A percentile compares a stretch with the other conserved stretches of the same genome.
Conservation (phyloP, 2,113 vertebrate genomes). For the Alethe diademata region DNA sequence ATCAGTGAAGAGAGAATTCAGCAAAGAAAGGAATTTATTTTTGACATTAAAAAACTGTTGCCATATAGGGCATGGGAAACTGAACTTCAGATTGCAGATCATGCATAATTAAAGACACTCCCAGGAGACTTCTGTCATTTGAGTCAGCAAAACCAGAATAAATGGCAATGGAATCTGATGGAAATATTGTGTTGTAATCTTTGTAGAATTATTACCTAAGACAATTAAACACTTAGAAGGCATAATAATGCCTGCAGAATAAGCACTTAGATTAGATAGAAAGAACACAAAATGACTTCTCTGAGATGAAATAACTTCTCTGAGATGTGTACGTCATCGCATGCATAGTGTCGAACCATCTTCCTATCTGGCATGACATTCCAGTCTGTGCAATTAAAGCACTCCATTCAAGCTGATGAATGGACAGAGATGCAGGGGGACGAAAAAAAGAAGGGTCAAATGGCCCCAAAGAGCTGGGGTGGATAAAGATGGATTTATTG, state of each 20-base stretch:
- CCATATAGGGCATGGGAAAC: background rate
- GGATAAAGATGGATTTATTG: background rate
- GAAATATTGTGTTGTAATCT: conserved; percentile 19
- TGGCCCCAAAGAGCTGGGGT: background rate
- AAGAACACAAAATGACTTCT: background rate
- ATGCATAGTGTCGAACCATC: background rate
- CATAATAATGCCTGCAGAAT: background rate
- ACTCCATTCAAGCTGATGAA: background rate
- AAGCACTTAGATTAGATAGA: conserved; percentile 6
- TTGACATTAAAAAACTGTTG: background rate
- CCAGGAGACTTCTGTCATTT: background rate
- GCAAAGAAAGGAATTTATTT: background rate
- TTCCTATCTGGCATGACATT: background rate
- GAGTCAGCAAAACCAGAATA: conserved; percentile 25
- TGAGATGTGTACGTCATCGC: background rate
- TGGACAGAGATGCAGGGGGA: background rate
- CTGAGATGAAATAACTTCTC: background rate
- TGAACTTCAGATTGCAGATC: background rate
- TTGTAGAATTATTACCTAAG: background rate
- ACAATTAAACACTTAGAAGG: background rate
- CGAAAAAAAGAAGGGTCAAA: background rate
- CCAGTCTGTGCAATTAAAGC: background rate
- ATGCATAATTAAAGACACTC: background rate
- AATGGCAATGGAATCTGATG: background rate
- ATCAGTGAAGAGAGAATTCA: background rate